Evolutionary conservation across 1,140 invertebrate species (phyloP).

Genomic region (Sitobion miscanthi): DNA sequence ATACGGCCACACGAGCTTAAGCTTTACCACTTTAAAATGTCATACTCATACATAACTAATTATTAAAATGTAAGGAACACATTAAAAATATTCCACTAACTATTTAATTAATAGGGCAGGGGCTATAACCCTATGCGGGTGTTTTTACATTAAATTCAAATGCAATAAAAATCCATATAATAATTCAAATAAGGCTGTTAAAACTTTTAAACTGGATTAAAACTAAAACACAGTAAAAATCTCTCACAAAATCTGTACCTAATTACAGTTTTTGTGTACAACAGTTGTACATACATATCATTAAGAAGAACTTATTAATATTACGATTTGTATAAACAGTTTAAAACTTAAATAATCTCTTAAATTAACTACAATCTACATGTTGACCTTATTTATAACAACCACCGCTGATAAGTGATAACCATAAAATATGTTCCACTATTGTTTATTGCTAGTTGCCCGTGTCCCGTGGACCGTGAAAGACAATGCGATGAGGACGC

Average conservation of each 20-base stretch:
- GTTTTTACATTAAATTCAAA: background rate
- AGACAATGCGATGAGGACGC: background rate
- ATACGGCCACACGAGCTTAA: background rate
- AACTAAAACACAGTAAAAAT: background rate
- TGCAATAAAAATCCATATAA: background rate
- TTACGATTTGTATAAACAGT: background rate
- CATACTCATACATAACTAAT: background rate
- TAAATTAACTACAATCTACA: background rate
- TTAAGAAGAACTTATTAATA: background rate
- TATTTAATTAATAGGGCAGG: background rate
- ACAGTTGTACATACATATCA: background rate
- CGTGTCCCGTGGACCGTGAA: background rate
- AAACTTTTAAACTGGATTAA: background rate
- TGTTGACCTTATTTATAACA: background rate
- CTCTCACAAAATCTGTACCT: background rate
- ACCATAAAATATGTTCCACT: slow-evolving; percentile 3
- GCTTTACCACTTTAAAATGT: too few relatives aligned
- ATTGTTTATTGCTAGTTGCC: background rate
- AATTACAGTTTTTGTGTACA: background rate
- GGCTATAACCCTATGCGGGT: background rate
- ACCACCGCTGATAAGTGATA: background rate
- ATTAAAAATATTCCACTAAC: background rate
- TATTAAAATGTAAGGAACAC: background rate
- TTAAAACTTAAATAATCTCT: background rate
- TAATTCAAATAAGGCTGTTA: background rate